Evolutionary conservation across 2,888 invertebrate genomes (phyloP).

Genomic region (Rutpela maculata): DNA sequence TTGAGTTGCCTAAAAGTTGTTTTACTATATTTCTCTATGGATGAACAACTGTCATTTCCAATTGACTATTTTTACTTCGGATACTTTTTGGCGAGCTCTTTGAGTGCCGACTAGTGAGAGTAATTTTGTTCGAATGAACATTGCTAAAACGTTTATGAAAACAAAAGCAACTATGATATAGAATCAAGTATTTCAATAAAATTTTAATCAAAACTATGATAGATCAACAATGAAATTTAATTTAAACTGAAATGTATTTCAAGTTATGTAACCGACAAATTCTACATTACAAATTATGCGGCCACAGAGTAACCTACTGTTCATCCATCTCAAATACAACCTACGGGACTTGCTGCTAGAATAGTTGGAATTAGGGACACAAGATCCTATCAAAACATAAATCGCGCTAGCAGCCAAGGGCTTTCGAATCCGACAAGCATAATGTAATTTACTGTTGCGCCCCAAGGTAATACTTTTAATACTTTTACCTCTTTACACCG

Average conservation of each 20-base stretch:
- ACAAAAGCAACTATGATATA: too few relatives aligned
- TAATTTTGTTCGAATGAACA: too few relatives aligned
- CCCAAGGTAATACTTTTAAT: slow-evolving; percentile 7
- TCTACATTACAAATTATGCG: not conserved
- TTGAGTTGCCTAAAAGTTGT: too few relatives aligned
- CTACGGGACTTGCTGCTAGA: not conserved
- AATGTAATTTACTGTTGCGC: not conserved
- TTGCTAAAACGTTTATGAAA: too few relatives aligned
- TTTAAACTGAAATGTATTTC: not conserved
- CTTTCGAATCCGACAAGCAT: not conserved
- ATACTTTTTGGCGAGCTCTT: too few relatives aligned
- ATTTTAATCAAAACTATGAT: too few relatives aligned
- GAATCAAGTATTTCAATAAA: too few relatives aligned
- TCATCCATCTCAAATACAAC: not conserved
- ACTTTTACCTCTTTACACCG: not conserved
- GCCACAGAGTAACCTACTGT: not conserved
- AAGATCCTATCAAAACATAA: slow-evolving; percentile 12
- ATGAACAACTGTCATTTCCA: too few relatives aligned
- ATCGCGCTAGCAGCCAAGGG: not conserved
- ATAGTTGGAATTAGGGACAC: not conserved
- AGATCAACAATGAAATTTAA: too few relatives aligned
- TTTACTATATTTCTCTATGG: too few relatives aligned
- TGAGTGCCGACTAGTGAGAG: too few relatives aligned
- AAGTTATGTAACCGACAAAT: not conserved
- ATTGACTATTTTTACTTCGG: too few relatives aligned